Base-by-base conservation (phyloP, 2,888 invertebrate genomes). In the Blastobasis lacticolella region DNA sequence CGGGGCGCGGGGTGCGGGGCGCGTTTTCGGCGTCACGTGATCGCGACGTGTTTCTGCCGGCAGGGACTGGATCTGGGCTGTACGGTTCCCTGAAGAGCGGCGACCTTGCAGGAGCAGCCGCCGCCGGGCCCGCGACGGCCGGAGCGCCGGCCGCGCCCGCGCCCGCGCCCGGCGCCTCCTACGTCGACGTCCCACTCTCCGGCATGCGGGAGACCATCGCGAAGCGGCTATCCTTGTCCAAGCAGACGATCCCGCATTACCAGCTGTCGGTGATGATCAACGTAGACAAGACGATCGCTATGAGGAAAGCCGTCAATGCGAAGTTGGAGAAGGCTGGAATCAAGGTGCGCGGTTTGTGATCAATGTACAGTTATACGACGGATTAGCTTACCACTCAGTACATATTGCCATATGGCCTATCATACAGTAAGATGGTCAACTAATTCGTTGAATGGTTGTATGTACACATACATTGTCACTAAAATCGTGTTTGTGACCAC, bases 161-260 rank as follows among this genome's bases (percentile, higher is more conserved):
- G 23, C 85, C 88, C 0, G 71, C 83, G 0, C 79, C 89, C 4
- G 89, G 89, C 5, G 87, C 90, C 49, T 73, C 85, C 41, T 94
- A 84, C 84, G 86, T 90, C 45, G 98, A 98, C 85, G 90, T 96
- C 57, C 95, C 97, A 0, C 90, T 97, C 40, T 91, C 94, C 1
- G 94, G 92, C 71, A 94, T 98, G 82, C 90, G 97, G 56, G 91
- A 91, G 58, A 93, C 95, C 38, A 98, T 98, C 71, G 98, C 98
- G 37, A 96, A 95, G 76, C 90, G 98, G 43, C 89, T 98, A 49
- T 75, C 94, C 1, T 92, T 94, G 67, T 97, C 98, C 41, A 99
- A 99, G 83, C 93, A 94, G 78, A 94, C 93, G 48, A 96, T 99
- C 72, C 99, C 99, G 5, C 99, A 99, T 80, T 99, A 99, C 81